Base-by-base conservation (phyloP, 1,140 invertebrate species). In the Drosophila funebris region DNA sequence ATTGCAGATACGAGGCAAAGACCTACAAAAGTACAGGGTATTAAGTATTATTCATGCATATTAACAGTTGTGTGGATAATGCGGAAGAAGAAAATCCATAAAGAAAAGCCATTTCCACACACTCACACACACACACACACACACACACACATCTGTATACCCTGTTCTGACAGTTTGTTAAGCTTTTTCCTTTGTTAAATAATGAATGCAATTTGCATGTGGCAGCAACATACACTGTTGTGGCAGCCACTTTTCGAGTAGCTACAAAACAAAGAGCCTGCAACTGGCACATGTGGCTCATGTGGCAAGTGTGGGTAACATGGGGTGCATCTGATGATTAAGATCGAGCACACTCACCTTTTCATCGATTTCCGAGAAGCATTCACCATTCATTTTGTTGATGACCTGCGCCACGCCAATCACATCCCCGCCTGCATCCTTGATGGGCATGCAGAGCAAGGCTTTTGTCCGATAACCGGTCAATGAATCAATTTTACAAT, bases 331-430 rank as follows among this genome's bases (percentile, higher is more conserved):
- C n/a, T 27, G 41, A 8, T 22, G 58, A 54, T 61, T 31, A 62
- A 41, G 57, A 56, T 33, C 36, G 36, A 22, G n/a, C 36, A 24
- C 48, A 82, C 88, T 87, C 73, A 92, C 91, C 92, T 97, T 96
- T 92, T 98, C 97, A 92, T 99, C 97, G 88, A 96, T 95, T 64
- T 94, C 91, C 14, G 96, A 97, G 92, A 98, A 95, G 83, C 95
- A 94, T 67, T 94, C 93, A 81, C 96, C 96, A 81, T 95, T 95
- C 76, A 96, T 94, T 94, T 99, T 99, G 93, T 99, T 99, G 92
- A 99, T 98, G 64, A 98, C 97, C 94, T 99, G 98, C 14, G 98
- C 97, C 14, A 99, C 97, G 0, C 98, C 98, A 64, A 99, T 96
- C 57, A 99, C 97, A 92, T 98, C 96, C n/a, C 97, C 97, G 74